Conservation (phyloP, 2,888 invertebrate species). For the Eristalis tenax region DNA sequence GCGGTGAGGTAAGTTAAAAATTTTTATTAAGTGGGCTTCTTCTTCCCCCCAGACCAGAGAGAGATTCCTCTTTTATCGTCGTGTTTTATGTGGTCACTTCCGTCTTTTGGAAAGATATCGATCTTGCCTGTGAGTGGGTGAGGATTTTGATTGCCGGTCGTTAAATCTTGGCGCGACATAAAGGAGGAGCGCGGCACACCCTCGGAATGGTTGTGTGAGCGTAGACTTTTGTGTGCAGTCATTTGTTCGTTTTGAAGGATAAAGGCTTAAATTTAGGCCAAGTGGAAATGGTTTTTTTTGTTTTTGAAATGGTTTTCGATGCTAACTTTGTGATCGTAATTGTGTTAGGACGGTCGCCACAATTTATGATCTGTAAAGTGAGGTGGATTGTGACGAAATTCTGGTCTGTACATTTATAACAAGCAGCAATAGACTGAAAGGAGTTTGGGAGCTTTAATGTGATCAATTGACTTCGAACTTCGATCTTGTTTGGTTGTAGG, state of each 20-base stretch:
- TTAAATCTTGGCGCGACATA: slow-evolving; percentile 1
- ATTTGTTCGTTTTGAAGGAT: background rate
- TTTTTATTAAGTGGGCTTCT: background rate
- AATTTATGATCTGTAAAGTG: too few relatives aligned
- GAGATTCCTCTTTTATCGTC: background rate
- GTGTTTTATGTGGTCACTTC: slow-evolving; percentile 24
- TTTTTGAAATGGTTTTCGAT: background rate
- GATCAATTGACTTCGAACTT: too few relatives aligned
- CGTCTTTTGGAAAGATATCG: slow-evolving; percentile 14
- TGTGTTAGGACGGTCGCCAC: too few relatives aligned
- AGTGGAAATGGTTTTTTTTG: background rate
- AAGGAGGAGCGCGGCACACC: background rate
- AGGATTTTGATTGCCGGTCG: slow-evolving; percentile 7
- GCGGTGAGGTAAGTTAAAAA: slow-evolving; percentile 55
- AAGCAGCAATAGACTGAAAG: too few relatives aligned
- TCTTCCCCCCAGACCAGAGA: background rate
- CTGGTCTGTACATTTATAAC: too few relatives aligned
- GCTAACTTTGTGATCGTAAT: too few relatives aligned
- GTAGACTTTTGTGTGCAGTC: background rate
- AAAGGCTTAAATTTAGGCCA: background rate
- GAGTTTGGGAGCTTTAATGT: too few relatives aligned
- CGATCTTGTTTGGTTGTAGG: too few relatives aligned
- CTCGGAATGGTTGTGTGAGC: background rate
- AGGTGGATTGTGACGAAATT: too few relatives aligned
- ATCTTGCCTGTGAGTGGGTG: slow-evolving; percentile 5